Conservation (phyloP, 1,140 invertebrate species). For the Ceratina australensis region DNA sequence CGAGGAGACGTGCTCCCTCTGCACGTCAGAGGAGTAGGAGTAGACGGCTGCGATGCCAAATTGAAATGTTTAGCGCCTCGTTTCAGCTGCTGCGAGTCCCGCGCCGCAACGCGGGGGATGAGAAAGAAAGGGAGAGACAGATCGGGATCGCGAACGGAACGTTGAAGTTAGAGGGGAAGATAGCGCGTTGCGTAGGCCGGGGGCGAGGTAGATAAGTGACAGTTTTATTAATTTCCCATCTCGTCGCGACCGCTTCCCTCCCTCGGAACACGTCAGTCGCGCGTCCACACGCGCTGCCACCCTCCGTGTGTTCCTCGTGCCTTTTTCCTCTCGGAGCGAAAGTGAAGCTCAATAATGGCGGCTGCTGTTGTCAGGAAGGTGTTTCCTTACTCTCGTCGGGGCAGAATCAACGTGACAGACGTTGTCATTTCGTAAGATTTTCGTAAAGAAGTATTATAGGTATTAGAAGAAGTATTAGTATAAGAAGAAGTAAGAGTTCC, state of each 20-base stretch:
- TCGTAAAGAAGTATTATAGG: too few species aligned
- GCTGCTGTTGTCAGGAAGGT: conserved; percentile 51
- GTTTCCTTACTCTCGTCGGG: not conserved
- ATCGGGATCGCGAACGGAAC: conserved; percentile 42
- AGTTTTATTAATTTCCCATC: conserved; percentile 88
- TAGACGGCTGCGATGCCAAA: conserved; percentile 66
- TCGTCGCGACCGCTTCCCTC: conserved; percentile 61
- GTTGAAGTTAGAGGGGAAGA: conserved; percentile 40
- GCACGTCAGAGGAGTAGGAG: conserved; percentile 4
- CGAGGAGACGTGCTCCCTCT: conserved; percentile 13
- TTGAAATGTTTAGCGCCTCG: conserved; percentile 78
- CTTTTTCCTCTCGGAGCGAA: conserved; percentile 42
- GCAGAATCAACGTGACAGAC: conserved; percentile 22
- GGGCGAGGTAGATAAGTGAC: conserved; percentile 82
- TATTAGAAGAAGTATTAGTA: too few species aligned
- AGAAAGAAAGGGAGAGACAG: conserved; percentile 29
- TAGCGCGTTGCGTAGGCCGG: conserved; percentile 57
- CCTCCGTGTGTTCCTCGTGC: not conserved
- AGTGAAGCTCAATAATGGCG: conserved; percentile 75
- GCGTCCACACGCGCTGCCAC: conserved; percentile 53
- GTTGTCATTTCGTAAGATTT: conserved; percentile 16
- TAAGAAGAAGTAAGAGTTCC: too few species aligned
- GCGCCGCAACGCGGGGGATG: conserved; percentile 38
- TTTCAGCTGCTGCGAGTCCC: conserved; percentile 70
- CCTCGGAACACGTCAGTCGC: conserved; percentile 64